These are phyloP conservation scores for Camponotus vicinus DNA, from an alignment of 1,140 invertebrate species.

Conservation along the genomic window DNA sequence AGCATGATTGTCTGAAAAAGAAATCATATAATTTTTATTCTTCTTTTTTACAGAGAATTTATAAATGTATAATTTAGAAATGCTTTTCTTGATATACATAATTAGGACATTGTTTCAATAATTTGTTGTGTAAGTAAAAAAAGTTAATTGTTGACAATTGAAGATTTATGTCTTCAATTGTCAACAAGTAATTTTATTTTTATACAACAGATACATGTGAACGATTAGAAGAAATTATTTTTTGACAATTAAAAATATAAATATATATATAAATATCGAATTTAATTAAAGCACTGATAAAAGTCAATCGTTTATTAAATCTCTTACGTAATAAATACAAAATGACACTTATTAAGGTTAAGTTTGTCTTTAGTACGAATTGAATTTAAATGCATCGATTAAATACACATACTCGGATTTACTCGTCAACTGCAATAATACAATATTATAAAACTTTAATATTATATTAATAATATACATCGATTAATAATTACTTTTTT, in stretches of 20 bases:
- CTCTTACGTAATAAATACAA: slow-evolving; percentile 67
- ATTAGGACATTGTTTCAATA: too few species aligned
- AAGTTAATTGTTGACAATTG: too few species aligned
- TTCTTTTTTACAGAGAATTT: neutral
- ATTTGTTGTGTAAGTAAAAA: too few species aligned
- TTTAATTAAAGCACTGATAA: slow-evolving; percentile 3
- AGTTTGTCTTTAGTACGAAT: neutral
- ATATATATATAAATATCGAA: neutral
- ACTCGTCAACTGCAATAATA: too few species aligned
- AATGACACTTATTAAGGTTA: slow-evolving; percentile 47
- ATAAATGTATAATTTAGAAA: too few species aligned
- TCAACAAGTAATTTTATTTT: neutral
- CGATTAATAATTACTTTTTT: slow-evolving; percentile 48
- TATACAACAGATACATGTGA: neutral
- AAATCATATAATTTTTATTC: neutral
- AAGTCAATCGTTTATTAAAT: slow-evolving; percentile 12
- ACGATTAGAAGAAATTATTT: too few species aligned
- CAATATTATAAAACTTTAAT: neutral
- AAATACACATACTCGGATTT: neutral
- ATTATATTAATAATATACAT: neutral
- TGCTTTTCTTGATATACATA: too few species aligned
- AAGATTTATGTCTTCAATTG: neutral
- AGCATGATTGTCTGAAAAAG: slow-evolving; percentile 79
- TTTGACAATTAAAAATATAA: too few species aligned
- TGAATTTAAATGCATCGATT: neutral